Evolutionary conservation across 2,888 invertebrate species (phyloP).

Genomic region (Lepidocyrtoides sp.): DNA sequence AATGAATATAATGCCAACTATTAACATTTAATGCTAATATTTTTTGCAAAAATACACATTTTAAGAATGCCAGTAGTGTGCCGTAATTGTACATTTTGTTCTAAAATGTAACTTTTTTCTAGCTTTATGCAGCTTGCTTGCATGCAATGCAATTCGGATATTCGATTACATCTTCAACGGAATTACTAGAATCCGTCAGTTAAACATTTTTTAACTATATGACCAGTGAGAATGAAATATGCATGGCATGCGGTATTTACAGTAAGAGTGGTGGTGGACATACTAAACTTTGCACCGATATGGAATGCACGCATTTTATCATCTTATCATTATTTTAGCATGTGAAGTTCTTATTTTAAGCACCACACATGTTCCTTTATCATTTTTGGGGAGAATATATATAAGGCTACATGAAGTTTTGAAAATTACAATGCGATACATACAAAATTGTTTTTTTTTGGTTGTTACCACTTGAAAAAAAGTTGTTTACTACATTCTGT

Average conservation of each 20-base stretch:
- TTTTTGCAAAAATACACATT: slow-evolving; percentile 31
- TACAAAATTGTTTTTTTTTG: too few species aligned
- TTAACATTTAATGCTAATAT: slow-evolving; percentile 55
- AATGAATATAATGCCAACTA: slow-evolving; percentile 53
- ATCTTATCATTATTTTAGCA: slow-evolving; percentile 1
- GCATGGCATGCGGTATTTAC: not conserved
- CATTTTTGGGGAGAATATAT: not conserved
- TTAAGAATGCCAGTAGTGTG: slow-evolving; percentile 33
- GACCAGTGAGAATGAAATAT: not conserved
- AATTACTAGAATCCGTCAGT: not conserved
- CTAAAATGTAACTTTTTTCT: not conserved
- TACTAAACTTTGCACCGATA: too few species aligned
- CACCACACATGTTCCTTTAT: slow-evolving; percentile 60
- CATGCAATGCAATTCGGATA: too few species aligned
- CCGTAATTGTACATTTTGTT: not conserved
- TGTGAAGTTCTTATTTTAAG: slow-evolving; percentile 53
- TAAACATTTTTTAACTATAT: slow-evolving; percentile 1
- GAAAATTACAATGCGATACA: too few species aligned
- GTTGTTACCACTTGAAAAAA: too few species aligned
- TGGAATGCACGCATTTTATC: slow-evolving; percentile 41
- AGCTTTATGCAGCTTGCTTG: slow-evolving; percentile 16
- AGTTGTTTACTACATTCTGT: too few species aligned
- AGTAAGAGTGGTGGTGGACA: too few species aligned
- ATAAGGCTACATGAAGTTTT: too few species aligned
- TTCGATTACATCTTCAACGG: not conserved